Percentiles rank a stretch among this genome's conserved stretches.
Conservation (phyloP, 2,888 invertebrate species). For the Drosophila neotestacea region DNA sequence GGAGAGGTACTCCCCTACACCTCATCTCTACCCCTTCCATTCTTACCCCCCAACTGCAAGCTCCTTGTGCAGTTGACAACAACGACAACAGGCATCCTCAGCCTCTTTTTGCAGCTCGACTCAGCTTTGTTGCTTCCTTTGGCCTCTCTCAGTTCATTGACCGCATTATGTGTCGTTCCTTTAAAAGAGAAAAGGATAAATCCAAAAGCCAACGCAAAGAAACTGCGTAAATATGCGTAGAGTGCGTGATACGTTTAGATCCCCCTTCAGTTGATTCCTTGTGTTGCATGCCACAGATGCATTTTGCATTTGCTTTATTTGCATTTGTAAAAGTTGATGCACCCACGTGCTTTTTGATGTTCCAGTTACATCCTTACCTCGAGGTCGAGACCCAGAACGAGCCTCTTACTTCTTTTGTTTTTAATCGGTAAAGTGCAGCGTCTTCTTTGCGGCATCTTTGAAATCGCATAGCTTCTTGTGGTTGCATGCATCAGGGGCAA, state of each 20-base stretch:
- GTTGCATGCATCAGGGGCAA: slow-evolving; percentile 7
- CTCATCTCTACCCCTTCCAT: not conserved
- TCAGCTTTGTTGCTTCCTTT: slow-evolving; percentile 47
- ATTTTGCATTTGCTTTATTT: slow-evolving; percentile 68
- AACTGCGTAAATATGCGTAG: slow-evolving; percentile 69
- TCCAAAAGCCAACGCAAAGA: slow-evolving; percentile 42
- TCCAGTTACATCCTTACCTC: slow-evolving; percentile 40
- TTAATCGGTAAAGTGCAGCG: slow-evolving; percentile 75
- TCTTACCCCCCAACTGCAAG: slow-evolving; percentile 4
- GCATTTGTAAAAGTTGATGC: slow-evolving; percentile 47
- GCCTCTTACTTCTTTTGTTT: slow-evolving; percentile 58
- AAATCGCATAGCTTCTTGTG: slow-evolving; percentile 35
- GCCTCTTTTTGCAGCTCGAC: not conserved
- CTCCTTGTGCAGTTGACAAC: slow-evolving; percentile 60
- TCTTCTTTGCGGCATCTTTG: slow-evolving; percentile 31
- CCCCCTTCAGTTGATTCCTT: slow-evolving; percentile 14
- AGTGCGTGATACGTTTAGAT: slow-evolving; percentile 36
- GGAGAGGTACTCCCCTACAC: slow-evolving; percentile 5
- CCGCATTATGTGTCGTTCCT: slow-evolving; percentile 69
- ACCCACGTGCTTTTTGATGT: slow-evolving; percentile 61
- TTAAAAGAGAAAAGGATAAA: slow-evolving; percentile 34
- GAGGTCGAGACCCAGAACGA: slow-evolving; percentile 15
- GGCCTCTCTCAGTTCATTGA: slow-evolving; percentile 71
- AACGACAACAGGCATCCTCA: slow-evolving; percentile 28
- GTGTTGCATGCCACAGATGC: slow-evolving; percentile 30